Evolutionary conservation across 2,888 invertebrate genomes (phyloP), one percentile per base, ranked within the genome.

Genomic region (Nymphalis urticae): DNA sequence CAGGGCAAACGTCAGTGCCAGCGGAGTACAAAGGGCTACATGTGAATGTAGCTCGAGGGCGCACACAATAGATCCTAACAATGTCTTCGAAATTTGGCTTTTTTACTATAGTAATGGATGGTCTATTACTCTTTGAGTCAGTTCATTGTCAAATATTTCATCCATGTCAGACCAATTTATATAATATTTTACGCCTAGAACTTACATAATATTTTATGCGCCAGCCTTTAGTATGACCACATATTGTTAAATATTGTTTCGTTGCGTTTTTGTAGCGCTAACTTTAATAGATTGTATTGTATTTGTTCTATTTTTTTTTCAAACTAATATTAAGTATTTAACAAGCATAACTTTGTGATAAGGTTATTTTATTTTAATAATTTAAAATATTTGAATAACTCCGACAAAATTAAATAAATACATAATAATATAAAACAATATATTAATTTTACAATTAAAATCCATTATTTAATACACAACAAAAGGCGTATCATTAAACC

Each of bases 21-120:
- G 87, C 81, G 77, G 77, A 79, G 77, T 78, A 88, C 89, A 89
- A 90, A 82, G 85, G 80, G 82, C 75, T 85, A 86, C 85, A 85
- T 86, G 85, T 85, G 86, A 82, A 82, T 81, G 77, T 80, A 78
- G 79, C 80, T 79, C 72, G 78, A 79, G 80, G 84, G 79, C 76
- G 60, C 70, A 73, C 75, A 86, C 84, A 86, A 86, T 84, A 72
- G 83, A 76, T 62, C 59, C 69, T 69, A 73, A 75, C 72, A 74
- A 71, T 72, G 72, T 73, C 72, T 75, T 72, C 70, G 74, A 71
- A 73, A 72, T 72, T 72, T 72, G 72, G 69, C 73, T 73, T 73
- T 73, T 74, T 71, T 68, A 72, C 71, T 72, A 75, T 69, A 73
- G 66, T 72, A 75, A 73, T 72, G 70, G 61, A 68, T 72, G 71